Evolutionary conservation across 2,888 invertebrate species (phyloP), one percentile per base, ranked within the genome.

Genomic region (Heliconius hortense): DNA sequence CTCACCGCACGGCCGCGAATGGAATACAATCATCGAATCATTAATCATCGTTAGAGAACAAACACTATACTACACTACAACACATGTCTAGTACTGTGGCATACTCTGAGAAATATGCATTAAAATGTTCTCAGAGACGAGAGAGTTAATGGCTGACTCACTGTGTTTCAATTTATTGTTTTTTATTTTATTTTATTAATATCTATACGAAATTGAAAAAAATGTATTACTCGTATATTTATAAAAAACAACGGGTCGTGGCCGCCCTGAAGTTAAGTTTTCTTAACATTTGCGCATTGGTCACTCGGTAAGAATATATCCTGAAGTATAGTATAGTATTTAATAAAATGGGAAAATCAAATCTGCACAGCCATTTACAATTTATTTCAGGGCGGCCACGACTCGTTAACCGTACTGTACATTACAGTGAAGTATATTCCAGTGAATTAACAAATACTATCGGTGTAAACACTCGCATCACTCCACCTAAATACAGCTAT

Each of bases 31-130:
- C 31, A 74, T 62, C 31, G 13, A n/a, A 4, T 35, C 62, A 69
- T 74, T 69, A 74, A 53, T 69, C 74, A 63, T 74, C 48, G 35
- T 48, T 18, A 74, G 43, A 67, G 43, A 68, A 56, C 53, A 53
- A 43, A 18, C 56, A n/a, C 56, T 18, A 18, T 53, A 21, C 53
- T 53, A 53, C 35, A 53, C 13, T 18, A 35, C 21, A 59, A 35
- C 21, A 59, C 56, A 73, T 69, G 31, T 35, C 43, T 31, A 35
- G 28, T 48, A 62, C 18, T 60, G 13, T 53, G 68, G 53, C 31
- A 62, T 63, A 26, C 26, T 56, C 56, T 62, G 62, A 31, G 43
- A 60, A 60, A 60, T 69, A 31, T 60, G 24, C 60, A 48, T 15
- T 53, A 31, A 13, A 68, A 21, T 21, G 26, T 68, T 31, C 35